Percentiles rank a stretch among this genome's conserved stretches.
These are phyloP conservation scores for Nematostella vectensis DNA, from an alignment of 92 coral and sea anemone species.

Conservation along the genomic window DNA sequence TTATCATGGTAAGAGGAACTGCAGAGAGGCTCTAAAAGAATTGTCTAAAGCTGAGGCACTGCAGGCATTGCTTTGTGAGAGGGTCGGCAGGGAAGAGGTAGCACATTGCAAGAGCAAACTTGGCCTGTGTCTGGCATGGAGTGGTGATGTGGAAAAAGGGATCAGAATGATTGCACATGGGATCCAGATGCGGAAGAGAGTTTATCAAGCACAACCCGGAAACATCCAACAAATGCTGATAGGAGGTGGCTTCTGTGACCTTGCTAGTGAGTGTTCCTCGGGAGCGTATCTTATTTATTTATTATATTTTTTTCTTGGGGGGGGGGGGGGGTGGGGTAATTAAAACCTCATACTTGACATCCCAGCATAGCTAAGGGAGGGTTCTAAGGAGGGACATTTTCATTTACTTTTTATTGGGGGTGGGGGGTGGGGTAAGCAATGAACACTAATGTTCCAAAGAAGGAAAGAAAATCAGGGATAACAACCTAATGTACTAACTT, in stretches of 20 bases:
- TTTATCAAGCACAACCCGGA: slow-evolving; percentile 17
- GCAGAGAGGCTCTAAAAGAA: slow-evolving; percentile 17
- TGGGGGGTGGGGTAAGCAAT: too few species aligned
- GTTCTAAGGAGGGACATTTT: too few species aligned
- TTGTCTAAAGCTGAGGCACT: slow-evolving; percentile 37
- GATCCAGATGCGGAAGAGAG: slow-evolving; percentile 37
- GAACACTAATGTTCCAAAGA: too few species aligned
- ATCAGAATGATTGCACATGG: slow-evolving; percentile 42
- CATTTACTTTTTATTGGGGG: too few species aligned
- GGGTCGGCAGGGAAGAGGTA: slow-evolving; percentile 24
- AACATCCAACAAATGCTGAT: slow-evolving; percentile 49
- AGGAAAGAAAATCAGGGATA: too few species aligned
- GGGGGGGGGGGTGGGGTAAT: too few species aligned
- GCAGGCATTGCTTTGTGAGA: slow-evolving; percentile 3
- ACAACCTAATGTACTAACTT: too few species aligned
- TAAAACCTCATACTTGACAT: too few species aligned
- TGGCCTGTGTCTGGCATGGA: slow-evolving; percentile 46
- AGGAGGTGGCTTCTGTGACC: slow-evolving; percentile 64
- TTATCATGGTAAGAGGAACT: slow-evolving; percentile 40
- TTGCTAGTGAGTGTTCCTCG: slow-evolving; percentile 71
- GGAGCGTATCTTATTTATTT: too few species aligned
- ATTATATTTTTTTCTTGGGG: too few species aligned
- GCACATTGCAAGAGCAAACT: slow-evolving; percentile 75
- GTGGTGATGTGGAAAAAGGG: slow-evolving; percentile 42
- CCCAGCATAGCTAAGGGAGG: too few species aligned